Evolutionary conservation across 2,888 invertebrate genomes (phyloP).

Genomic region (Brenthis hecate): DNA sequence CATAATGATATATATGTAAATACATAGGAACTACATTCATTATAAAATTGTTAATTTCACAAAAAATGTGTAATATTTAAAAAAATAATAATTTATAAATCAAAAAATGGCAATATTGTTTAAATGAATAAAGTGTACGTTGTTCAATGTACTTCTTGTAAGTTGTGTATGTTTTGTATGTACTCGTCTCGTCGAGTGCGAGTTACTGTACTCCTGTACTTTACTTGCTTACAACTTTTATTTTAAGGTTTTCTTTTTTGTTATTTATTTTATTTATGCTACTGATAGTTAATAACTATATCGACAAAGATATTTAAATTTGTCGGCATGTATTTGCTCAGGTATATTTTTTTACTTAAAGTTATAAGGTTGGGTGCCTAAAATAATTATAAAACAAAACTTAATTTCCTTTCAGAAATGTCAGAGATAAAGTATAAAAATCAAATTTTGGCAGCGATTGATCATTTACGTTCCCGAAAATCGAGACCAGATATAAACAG

Average conservation of each 20-base stretch:
- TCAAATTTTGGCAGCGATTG: constrained; percentile 91
- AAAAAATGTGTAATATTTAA: too few relatives aligned
- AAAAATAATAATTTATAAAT: too few relatives aligned
- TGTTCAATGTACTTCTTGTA: background rate
- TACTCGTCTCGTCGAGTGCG: constrained; percentile 17
- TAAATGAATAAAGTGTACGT: too few relatives aligned
- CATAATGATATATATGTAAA: too few relatives aligned
- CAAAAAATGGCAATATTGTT: too few relatives aligned
- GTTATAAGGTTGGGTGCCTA: constrained; percentile 6
- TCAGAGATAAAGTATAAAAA: constrained; percentile 86
- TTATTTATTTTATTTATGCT: constrained; percentile 17
- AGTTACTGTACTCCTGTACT: constrained; percentile 14
- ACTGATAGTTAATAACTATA: constrained; percentile 25
- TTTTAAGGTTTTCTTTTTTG: constrained; percentile 18
- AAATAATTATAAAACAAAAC: constrained; percentile 20
- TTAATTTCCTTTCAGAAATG: constrained; percentile 67
- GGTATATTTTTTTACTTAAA: constrained; percentile 49
- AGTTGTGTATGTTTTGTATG: constrained; percentile 5
- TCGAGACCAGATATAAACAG: constrained; percentile 92
- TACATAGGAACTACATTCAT: too few relatives aligned
- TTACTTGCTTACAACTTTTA: constrained; percentile 19
- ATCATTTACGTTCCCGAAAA: constrained; percentile 91
- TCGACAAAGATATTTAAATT: constrained; percentile 49
- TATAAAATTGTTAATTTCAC: too few relatives aligned
- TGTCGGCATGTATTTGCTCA: constrained; percentile 73